Base-by-base conservation (phyloP, 1,140 invertebrate genomes). In the Drosophila nebulosa region DNA sequence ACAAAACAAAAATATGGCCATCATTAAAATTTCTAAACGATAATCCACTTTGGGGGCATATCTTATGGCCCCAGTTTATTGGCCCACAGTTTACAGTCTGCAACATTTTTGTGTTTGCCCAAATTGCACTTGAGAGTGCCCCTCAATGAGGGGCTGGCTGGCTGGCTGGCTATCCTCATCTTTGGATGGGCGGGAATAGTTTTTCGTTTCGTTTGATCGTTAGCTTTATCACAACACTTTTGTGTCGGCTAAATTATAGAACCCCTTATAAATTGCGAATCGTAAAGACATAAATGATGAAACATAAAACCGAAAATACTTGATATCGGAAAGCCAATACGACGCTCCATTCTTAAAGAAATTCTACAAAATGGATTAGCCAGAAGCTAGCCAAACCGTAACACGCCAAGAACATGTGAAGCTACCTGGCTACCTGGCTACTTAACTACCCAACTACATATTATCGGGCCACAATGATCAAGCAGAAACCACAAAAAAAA, bases 291-390 rank as follows among this genome's bases (percentile, higher is more conserved):
- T 58, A 35, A 55, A 68, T 7, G 1, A 12, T 12, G 35, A 36
- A n/a, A 42, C 6, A 46, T 46, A 21, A 46, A 46, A 21, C 39
- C 18, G 1, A 3, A 46, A 46, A 1, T 21, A 18, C 7, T 46
- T n/a, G n/a, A 46, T 66, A 63, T 35, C 59, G 46, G 51, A 61
- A 51, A 46, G 12, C 27, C 27, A 9, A 30, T 42, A 5, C n/a
- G n/a, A n/a, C n/a, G n/a, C 10, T 24, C 36, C 18, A 35, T 24
- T 16, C 42, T 3, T 46, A 46, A n/a, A n/a, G n/a, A n/a, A n/a
- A n/a, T n/a, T n/a, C n/a, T n/a, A n/a, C n/a, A n/a, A n/a, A n/a
- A n/a, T 60, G 46, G 59, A 58, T 71, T 70, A 70, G 69, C 58
- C n/a, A n/a, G n/a, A n/a, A 62, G 67, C 3, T 10, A 10, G 10